Conservation (phyloP, 2,797 vertebrate genomes). For the Sparidentex hasta region DNA sequence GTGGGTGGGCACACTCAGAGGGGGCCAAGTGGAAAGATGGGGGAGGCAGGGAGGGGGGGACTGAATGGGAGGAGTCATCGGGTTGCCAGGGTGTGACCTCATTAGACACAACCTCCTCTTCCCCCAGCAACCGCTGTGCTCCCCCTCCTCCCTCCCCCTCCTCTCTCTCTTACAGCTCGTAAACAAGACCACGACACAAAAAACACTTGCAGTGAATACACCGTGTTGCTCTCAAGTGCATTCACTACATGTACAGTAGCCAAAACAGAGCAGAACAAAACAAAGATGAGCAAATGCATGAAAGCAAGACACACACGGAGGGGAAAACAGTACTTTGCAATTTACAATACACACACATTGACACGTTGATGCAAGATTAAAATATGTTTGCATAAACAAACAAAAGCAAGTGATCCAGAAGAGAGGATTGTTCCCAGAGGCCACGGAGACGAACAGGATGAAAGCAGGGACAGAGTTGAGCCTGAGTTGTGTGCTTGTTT, state of each 20-base stretch:
- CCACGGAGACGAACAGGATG: slow-evolving; percentile 46
- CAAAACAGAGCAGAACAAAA: slow-evolving; percentile 56
- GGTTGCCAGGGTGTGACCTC: slow-evolving; percentile 87
- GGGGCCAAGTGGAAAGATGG: slow-evolving; percentile 59
- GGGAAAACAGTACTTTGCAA: slow-evolving; percentile 32
- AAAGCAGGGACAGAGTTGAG: slow-evolving; percentile 71
- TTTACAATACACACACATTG: slow-evolving; percentile 34
- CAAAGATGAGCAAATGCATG: slow-evolving; percentile 46
- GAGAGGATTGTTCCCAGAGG: slow-evolving; percentile 48
- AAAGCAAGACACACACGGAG: slow-evolving; percentile 23
- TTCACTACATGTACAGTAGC: slow-evolving; percentile 48
- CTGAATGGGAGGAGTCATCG: slow-evolving; percentile 73
- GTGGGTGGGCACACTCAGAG: slow-evolving; percentile 67
- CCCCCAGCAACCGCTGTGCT: slow-evolving; percentile 73
- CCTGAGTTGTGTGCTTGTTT: slow-evolving; percentile 59
- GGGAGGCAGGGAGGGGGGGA: slow-evolving; percentile 10
- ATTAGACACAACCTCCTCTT: slow-evolving; percentile 83
- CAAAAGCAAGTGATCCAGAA: slow-evolving; percentile 46
- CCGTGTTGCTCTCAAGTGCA: slow-evolving; percentile 67
- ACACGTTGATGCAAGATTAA: slow-evolving; percentile 54
- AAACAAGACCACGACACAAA: slow-evolving; percentile 80
- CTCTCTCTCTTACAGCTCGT: slow-evolving; percentile 69
- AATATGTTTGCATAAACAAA: slow-evolving; percentile 67
- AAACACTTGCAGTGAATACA: slow-evolving; percentile 67
- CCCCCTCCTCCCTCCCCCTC: slow-evolving; percentile 34